These are phyloP conservation scores for Indicator indicator DNA, from an alignment of 2,113 vertebrate species.

Conservation along the genomic window DNA sequence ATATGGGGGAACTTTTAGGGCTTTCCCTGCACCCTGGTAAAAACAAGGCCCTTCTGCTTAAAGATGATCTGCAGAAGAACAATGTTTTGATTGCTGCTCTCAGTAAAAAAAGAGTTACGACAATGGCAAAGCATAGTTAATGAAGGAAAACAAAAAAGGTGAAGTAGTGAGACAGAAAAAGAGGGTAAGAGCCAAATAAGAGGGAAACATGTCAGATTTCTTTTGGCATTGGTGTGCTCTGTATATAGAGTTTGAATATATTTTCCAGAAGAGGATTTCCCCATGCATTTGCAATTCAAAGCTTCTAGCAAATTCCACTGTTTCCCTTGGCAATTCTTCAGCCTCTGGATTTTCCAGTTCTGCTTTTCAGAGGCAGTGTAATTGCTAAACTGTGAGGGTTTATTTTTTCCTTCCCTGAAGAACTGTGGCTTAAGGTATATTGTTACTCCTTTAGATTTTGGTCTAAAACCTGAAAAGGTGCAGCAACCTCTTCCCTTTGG, in stretches of 20 bases:
- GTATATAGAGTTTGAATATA: slow-evolving; percentile 26
- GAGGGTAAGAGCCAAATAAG: not conserved
- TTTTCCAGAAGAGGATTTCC: slow-evolving; percentile 66
- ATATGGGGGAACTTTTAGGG: not conserved
- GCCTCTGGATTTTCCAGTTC: slow-evolving; percentile 57
- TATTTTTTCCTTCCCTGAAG: not conserved
- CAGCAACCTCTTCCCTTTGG: not conserved
- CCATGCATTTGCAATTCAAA: slow-evolving; percentile 68
- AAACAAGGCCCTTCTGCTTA: rapidly evolving
- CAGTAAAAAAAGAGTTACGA: not conserved
- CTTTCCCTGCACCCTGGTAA: not conserved
- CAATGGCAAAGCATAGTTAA: not conserved
- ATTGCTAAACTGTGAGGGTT: not conserved
- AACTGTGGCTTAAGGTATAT: not conserved
- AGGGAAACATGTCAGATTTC: slow-evolving; percentile 23
- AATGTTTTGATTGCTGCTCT: not conserved
- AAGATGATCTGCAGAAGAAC: not conserved
- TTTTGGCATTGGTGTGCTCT: not conserved
- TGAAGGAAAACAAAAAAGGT: not conserved
- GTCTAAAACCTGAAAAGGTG: not conserved
- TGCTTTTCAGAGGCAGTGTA: slow-evolving; percentile 18
- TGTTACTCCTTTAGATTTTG: not conserved
- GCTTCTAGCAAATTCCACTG: slow-evolving; percentile 59
- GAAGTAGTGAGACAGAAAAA: not conserved
- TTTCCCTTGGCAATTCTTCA: slow-evolving; percentile 59